Evolutionary conservation across 1,140 invertebrate genomes (phyloP).

Genomic region (Hyposmocoma kahamanoa): DNA sequence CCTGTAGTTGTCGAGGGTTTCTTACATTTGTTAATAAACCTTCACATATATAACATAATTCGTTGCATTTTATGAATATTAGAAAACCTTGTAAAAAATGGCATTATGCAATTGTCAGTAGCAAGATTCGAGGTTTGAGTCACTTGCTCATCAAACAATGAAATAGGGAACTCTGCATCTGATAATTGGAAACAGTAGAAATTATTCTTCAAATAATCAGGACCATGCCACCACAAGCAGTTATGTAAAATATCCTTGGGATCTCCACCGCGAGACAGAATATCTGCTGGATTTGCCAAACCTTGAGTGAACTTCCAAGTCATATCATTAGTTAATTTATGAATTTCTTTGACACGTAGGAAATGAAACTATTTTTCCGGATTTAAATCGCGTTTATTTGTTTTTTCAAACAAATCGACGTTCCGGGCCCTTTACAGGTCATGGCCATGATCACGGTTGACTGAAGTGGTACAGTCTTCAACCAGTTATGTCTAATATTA

Average conservation of each 20-base stretch:
- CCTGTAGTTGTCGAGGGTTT: not conserved
- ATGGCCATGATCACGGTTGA: too few species aligned
- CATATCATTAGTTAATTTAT: not conserved
- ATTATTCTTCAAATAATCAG: not conserved
- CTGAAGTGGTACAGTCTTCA: too few species aligned
- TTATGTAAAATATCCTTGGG: not conserved
- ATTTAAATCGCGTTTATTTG: too few species aligned
- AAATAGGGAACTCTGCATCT: not conserved
- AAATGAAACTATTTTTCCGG: too few species aligned
- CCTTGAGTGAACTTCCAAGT: not conserved
- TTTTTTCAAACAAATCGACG: too few species aligned
- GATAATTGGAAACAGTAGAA: slow-evolving; percentile 4
- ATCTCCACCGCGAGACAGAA: slow-evolving; percentile 2
- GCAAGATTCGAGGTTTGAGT: not conserved
- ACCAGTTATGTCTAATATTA: too few species aligned
- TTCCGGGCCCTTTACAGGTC: too few species aligned
- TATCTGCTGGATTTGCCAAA: slow-evolving; percentile 3
- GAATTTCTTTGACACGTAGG: too few species aligned
- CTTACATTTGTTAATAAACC: too few species aligned
- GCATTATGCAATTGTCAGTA: not conserved
- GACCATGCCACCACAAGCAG: slow-evolving; percentile 3
- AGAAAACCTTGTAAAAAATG: slow-evolving; percentile 1
- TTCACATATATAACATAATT: too few species aligned
- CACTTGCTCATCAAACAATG: not conserved
- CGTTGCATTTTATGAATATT: slow-evolving; percentile 7